Conservation (phyloP, 2,113 vertebrate species). For the Channa maculata region DNA sequence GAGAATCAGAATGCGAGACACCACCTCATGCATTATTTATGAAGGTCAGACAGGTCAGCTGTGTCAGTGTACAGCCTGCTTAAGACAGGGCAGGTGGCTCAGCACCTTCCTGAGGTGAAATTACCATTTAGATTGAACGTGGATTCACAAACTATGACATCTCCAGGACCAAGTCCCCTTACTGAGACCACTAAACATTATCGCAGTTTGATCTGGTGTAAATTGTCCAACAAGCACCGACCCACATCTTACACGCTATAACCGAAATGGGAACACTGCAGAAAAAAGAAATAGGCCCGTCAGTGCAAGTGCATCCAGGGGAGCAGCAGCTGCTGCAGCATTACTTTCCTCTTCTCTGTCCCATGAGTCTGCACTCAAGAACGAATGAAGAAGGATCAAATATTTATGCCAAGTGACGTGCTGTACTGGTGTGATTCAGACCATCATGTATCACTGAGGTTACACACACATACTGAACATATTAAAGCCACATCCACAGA, state of each 20-base stretch:
- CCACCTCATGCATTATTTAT: slow-evolving; percentile 60
- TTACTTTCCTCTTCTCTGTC: slow-evolving; percentile 7
- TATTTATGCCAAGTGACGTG: slow-evolving; percentile 40
- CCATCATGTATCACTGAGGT: too few relatives aligned
- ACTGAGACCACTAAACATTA: not conserved
- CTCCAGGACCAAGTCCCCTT: not conserved
- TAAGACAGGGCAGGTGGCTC: slow-evolving; percentile 27
- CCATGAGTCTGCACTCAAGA: slow-evolving; percentile 29
- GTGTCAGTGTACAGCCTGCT: not conserved
- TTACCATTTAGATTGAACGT: slow-evolving; percentile 42
- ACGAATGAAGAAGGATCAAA: slow-evolving; percentile 44
- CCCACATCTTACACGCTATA: too few relatives aligned
- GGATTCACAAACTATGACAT: not conserved
- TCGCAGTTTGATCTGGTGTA: not conserved
- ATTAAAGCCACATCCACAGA: too few relatives aligned
- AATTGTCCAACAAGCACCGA: too few relatives aligned
- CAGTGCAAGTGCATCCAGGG: not conserved
- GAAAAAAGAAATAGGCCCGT: not conserved
- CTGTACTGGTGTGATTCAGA: not conserved
- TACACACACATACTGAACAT: not conserved
- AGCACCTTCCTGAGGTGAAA: not conserved
- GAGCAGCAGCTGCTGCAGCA: slow-evolving; percentile 45
- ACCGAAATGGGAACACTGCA: too few relatives aligned
- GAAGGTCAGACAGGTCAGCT: slow-evolving; percentile 34
- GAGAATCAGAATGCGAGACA: slow-evolving; percentile 35